Conservation (phyloP, 2,113 vertebrate genomes). For the Indicator indicator region DNA sequence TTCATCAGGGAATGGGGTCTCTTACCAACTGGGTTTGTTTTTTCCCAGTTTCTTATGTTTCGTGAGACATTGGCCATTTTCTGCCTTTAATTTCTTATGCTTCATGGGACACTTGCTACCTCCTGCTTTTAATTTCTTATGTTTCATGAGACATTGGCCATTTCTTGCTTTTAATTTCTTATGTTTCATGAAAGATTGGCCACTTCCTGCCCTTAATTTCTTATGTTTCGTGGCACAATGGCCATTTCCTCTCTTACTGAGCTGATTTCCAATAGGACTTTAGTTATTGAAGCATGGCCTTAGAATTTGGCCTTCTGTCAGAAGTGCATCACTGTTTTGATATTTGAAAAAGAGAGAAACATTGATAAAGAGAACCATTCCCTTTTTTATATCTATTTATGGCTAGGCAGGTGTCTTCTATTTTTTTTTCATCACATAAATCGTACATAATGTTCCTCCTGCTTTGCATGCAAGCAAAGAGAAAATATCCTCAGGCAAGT, state of each 20-base stretch:
- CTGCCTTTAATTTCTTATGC: background rate
- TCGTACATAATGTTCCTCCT: background rate
- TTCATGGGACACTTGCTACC: background rate
- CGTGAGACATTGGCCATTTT: background rate
- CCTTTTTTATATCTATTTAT: background rate
- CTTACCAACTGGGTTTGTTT: background rate
- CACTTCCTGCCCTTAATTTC: too few relatives aligned
- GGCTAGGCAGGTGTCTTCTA: background rate
- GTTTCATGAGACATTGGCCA: background rate
- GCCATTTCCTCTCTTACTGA: background rate
- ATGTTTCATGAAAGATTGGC: background rate
- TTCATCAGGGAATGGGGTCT: background rate
- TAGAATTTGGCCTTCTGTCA: background rate
- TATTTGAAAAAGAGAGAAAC: background rate
- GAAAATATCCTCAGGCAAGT: constrained; percentile 20
- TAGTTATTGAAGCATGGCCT: background rate
- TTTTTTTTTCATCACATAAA: background rate
- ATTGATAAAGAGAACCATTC: background rate
- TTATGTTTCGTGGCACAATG: background rate
- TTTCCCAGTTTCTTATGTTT: background rate
- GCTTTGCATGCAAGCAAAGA: background rate
- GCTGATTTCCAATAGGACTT: background rate
- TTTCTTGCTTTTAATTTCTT: too few relatives aligned
- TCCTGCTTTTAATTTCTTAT: background rate
- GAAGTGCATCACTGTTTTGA: background rate